These are phyloP conservation scores for Lithobates pipiens DNA, from an alignment of 2,797 vertebrate genomes.

Conservation along the genomic window DNA sequence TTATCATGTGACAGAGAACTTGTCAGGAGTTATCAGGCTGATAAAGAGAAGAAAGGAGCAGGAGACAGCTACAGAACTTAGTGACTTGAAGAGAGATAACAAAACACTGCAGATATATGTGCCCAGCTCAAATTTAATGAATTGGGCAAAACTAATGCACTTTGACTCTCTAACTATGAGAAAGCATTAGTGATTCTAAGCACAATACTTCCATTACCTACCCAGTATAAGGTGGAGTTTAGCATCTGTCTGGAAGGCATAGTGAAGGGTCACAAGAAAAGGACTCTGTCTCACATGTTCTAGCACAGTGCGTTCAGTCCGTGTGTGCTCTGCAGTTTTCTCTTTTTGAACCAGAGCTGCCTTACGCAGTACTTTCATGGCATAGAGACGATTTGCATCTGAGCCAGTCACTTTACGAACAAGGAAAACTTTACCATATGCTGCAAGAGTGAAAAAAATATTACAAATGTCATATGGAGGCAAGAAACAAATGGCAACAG, in stretches of 20 bases:
- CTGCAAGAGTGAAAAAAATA: constrained; percentile 67
- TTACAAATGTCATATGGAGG: too few species aligned
- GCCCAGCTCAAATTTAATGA: too few species aligned
- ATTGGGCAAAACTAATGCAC: too few species aligned
- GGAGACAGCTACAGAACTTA: too few species aligned
- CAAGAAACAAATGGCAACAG: background rate
- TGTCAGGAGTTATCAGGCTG: too few species aligned
- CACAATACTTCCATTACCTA: constrained; percentile 65
- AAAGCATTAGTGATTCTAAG: background rate
- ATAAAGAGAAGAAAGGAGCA: too few species aligned
- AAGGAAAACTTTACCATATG: constrained; percentile 94
- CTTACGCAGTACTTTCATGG: constrained; percentile 96
- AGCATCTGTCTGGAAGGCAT: constrained; percentile 93
- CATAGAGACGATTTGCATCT: constrained; percentile 87
- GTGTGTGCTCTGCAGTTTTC: constrained; percentile 91
- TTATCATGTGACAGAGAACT: too few species aligned
- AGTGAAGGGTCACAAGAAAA: constrained; percentile 93
- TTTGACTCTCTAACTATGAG: background rate
- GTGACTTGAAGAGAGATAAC: too few species aligned
- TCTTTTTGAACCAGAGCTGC: constrained; percentile 91
- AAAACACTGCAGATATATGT: too few species aligned
- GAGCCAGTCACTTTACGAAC: constrained; percentile 90
- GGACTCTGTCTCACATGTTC: constrained; percentile 92
- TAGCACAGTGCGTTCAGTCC: constrained; percentile 90
- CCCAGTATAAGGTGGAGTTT: constrained; percentile 94